These are phyloP conservation scores for Astreopora myriophthalma DNA, from an alignment of 64 coral and sea anemone species.

Conservation along the genomic window DNA sequence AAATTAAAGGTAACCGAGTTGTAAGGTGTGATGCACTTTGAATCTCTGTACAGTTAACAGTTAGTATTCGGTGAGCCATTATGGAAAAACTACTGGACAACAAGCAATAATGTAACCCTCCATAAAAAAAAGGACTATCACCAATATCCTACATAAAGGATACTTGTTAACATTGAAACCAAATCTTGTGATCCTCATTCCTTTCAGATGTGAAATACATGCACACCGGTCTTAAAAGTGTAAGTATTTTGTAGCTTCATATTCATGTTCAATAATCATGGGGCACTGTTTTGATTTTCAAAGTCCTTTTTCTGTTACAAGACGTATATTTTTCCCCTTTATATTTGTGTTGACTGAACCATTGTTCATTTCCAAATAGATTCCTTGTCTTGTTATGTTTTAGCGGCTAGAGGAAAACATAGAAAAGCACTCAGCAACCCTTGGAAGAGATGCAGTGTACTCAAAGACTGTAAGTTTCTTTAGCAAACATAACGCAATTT, in stretches of 20 bases:
- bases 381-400: not conserved
- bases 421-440: constrained; percentile 74
- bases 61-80: too few species aligned
- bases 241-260: constrained; percentile 44
- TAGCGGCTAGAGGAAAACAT: constrained; percentile 79
- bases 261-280: not conserved
- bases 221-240: constrained; percentile 94
- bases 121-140: too few species aligned
- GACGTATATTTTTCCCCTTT: not conserved
- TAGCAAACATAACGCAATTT: not conserved
- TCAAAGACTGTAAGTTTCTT: constrained; percentile 63
- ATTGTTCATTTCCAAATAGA: not conserved
- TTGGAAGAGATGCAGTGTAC: constrained; percentile 89
- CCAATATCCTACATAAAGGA: not conserved
- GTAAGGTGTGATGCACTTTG: too few species aligned
- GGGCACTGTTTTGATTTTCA: not conserved
- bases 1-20: too few species aligned
- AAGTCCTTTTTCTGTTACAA: not conserved
- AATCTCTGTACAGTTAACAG: too few species aligned
- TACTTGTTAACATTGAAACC: not conserved
- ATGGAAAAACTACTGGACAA: too few species aligned
- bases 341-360: too few species aligned
- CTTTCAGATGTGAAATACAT: constrained; percentile 98
- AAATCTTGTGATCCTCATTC: not conserved
- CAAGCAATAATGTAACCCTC: too few species aligned